Evolutionary conservation across 2,113 vertebrate genomes (phyloP), one percentile per base, ranked within the genome.

Genomic region (Merops nubicus): DNA sequence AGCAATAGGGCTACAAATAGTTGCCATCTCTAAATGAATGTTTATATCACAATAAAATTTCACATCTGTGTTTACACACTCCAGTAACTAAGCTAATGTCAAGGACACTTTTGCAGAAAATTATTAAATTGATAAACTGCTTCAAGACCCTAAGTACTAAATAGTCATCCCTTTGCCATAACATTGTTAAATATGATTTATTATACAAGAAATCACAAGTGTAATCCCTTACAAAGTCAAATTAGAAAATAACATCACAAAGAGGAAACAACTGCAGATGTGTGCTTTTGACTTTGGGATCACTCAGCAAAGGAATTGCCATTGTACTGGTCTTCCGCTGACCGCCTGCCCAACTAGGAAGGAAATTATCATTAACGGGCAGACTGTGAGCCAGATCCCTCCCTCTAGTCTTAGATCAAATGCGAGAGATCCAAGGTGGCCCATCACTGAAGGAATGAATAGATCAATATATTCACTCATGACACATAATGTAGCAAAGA

Each of bases 61-160:
- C 88, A 91, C 93, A 93, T 95, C 88, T 96, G 93, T 97, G 95
- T 95, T 97, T 92, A 97, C 34, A 91, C 70, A 96, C 93, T 93
- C 75, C 42, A 76, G 84, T 97, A 97, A 91, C 91, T 95, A 92
- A 97, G 91, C 88, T 97, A 96, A 97, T 67, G 93, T 94, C 89
- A 89, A 96, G 78, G 83, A 88, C 65, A 91, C 79, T 97, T 98
- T 89, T 53, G 77, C 68, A 95, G 79, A 96, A 96, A 96, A 96
- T 84, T 88, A 95, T 85, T 96, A 92, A 93, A 93, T 75, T 97
- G 97, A 97, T 95, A 92, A 96, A 97, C 85, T 93, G 75, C 85
- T 94, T 76, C 57, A 91, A 94, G 77, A 93, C 84, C 28, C 34
- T 64, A 93, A 88, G 79, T 56, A 85, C n/a, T 64, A 84, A 53